Evolutionary conservation across 2,797 vertebrate species (phyloP), one percentile per base, ranked within the genome.

Genomic region (Spheniscus humboldti): DNA sequence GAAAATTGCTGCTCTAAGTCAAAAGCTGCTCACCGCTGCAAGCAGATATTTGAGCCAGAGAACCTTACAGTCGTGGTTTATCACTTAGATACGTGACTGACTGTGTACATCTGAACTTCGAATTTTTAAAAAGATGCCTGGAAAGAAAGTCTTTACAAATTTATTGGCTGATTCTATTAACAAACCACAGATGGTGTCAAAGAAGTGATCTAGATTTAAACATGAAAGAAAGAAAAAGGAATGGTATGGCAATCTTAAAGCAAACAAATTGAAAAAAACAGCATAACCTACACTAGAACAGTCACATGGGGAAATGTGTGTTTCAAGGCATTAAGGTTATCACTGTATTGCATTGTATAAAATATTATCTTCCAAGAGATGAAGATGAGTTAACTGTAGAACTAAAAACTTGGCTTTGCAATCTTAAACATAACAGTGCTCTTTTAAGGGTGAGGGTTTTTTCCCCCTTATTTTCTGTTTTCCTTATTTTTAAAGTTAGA

Each of bases 51-150:
- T 91, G 39, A 94, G 56, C n/a, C 69, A 71, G 59, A 63, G 64
- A 86, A 76, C 55, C 14, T 90, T 72, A 48, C 8, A 43, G 45
- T 66, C 27, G 7, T 88, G 64, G 56, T 37, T 75, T 87, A 41
- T 94, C 95, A 18, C 76, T 88, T 94, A 83, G 85, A 74, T 94
- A 77, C 4, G 3, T 79, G 79, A 78, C 80, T 86, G 91, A 55
- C 94, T 96, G 94, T 93, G 63, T 95, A 96, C 52, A n/a, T 92
- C 37, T 50, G 91, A 94, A 72, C 83, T 94, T 91, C 79, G 31
- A 88, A 48, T 96, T 97, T 92, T 94, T 66, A 56, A 68, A 91
- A 91, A 77, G 72, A 52, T 74, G 23, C 47, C 43, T 84, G 43
- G 53, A 66, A 89, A 90, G 41, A 66, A 80, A 88, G 11, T 18